Percentiles rank a stretch among this genome's conserved stretches.
Evolutionary conservation across 1,140 invertebrate species (phyloP).

Genomic region (Drosophila athabasca): DNA sequence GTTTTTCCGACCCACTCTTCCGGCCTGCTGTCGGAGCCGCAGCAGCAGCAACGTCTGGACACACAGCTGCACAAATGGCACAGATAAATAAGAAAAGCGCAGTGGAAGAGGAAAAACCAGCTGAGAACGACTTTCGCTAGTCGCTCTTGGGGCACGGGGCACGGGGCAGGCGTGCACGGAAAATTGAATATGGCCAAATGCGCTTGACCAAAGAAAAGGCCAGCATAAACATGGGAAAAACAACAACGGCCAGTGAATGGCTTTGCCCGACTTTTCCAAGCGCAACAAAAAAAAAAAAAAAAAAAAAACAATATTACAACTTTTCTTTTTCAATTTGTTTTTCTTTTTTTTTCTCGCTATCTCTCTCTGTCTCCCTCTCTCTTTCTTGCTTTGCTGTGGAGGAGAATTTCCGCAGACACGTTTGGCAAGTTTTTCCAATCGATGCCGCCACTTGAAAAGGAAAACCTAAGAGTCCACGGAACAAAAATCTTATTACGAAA

Average conservation of each 20-base stretch:
- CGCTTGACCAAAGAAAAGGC: conserved; percentile 68
- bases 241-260: conserved; percentile 44
- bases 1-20: conserved; percentile 25
- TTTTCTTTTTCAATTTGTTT: conserved; percentile 57
- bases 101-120: conserved; percentile 58
- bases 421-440: conserved; percentile 44
- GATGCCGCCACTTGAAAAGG: conserved; percentile 13
- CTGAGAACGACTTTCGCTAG: conserved; percentile 77
- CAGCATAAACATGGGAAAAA: conserved; percentile 59
- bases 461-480: conserved; percentile 17
- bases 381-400: no score
- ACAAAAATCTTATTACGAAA: conserved; percentile 18
- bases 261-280: conserved; percentile 58
- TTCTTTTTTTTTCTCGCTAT: not conserved
- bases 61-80: conserved; percentile 70
- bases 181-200: conserved; percentile 67
- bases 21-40: no score
- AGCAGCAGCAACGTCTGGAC: no score
- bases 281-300: conserved; percentile 24
- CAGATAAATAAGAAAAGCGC: conserved; percentile 53
- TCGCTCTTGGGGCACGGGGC: conserved; percentile 25
- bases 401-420: conserved; percentile 28
- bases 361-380: conserved; percentile 24
- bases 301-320: conserved; percentile 29
- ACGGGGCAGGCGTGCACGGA: conserved; percentile 14